phyloP scores from a whole-genome alignment of 2,888 invertebrate species.

The Stenichneumon culpator region DNA sequence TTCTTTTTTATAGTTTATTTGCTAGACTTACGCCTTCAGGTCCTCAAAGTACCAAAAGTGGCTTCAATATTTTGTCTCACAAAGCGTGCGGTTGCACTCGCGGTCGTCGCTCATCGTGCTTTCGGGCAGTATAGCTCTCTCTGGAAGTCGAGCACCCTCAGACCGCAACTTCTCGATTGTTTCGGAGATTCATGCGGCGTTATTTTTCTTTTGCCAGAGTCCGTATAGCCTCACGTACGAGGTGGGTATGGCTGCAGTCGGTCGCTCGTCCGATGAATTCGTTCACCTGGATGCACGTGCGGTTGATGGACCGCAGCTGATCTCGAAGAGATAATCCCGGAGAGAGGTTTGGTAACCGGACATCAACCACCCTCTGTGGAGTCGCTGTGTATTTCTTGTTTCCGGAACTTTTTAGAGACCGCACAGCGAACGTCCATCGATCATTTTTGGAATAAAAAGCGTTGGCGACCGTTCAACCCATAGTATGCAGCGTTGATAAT shows the following conservation, averaged over 20 bases:
- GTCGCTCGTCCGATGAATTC: slow-evolving; percentile 45
- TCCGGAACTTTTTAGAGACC: neutral
- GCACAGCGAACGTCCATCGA: neutral
- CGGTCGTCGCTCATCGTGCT: slow-evolving; percentile 63
- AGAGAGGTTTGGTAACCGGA: slow-evolving; percentile 37
- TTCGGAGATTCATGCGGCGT: neutral
- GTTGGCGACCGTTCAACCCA: neutral
- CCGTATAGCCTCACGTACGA: neutral
- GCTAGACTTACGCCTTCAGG: too few relatives aligned
- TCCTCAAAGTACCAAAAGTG: neutral
- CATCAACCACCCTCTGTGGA: slow-evolving; percentile 50
- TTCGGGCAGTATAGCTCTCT: neutral
- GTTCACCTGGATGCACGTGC: slow-evolving; percentile 29
- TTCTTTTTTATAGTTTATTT: neutral
- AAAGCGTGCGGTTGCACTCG: slow-evolving; percentile 16
- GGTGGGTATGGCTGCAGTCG: slow-evolving; percentile 1
- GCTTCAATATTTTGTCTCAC: neutral
- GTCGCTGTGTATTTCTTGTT: slow-evolving; percentile 7
- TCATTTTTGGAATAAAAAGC: neutral
- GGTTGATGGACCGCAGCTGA: slow-evolving; percentile 26
- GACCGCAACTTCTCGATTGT: slow-evolving; percentile 12
- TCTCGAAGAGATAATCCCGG: neutral
- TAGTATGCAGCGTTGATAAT: neutral
- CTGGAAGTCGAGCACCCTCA: neutral
- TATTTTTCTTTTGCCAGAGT: slow-evolving; percentile 14